Base-by-base conservation (phyloP, 1,140 invertebrate genomes). In the Goniozus legneri region DNA sequence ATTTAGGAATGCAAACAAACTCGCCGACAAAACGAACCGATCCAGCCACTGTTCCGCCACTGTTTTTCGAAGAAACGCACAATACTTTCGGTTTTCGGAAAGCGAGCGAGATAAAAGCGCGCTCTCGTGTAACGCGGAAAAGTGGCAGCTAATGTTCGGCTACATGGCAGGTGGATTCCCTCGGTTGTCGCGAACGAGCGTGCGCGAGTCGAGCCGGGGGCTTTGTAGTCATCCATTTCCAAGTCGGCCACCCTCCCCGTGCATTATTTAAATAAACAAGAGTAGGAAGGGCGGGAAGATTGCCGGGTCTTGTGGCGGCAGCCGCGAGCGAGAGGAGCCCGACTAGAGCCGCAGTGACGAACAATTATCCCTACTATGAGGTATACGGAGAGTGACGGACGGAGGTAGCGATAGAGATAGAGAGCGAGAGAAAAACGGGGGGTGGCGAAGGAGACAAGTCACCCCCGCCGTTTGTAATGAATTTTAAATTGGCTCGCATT, bases 251-350 rank as follows among this genome's bases (percentile, higher is more conserved):
- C 24, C 48, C 37, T 34, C 30, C 43, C 52, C 48, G 41, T 68
- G 60, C 65, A 73, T 75, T 73, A 75, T 75, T 75, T 74, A 74
- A 75, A 75, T 74, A 75, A 75, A 75, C 71, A 74, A 67, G 62
- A 52, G 52, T 54, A 16, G 40, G 3, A 33, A 42, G 37, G 19
- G 8, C n/a, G 56, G 50, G 52, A 50, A 75, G 64, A 75, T 75
- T 73, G 69, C 62, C 58, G 62, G 39, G 54, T 50, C 4, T 4
- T 4, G 4, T 27, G 24, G 24, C 24, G 10, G 24, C 24, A 27
- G 24, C 4, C 24, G 4, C 24, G 4, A 10, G 27, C 30, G 27
- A 24, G 10, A 12, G 15, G 14, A 12, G 10, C n/a, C 40, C 27
- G 20, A 16, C 40, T 27, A 4, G 24, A 4, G 4, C 10, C 54